A percentile compares a stretch with the other conserved stretches of the same genome.
These are phyloP conservation scores for Argya squamiceps DNA, from an alignment of 2,797 vertebrate species.

Conservation along the genomic window DNA sequence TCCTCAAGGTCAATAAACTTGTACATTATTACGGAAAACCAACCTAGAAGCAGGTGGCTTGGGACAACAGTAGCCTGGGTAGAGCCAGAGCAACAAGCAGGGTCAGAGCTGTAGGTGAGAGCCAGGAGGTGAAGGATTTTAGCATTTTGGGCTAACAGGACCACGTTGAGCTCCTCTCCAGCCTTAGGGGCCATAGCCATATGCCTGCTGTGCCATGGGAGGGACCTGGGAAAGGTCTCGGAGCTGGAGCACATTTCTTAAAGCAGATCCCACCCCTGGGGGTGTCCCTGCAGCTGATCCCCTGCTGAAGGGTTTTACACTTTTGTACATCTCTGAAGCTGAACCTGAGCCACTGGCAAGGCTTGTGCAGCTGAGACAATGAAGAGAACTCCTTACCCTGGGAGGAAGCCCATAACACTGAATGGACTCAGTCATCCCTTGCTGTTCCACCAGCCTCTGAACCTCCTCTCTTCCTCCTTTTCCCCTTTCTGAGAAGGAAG, in stretches of 20 bases:
- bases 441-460: conserved; percentile 34
- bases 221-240: background rate
- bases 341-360: conserved; percentile 56
- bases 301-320: background rate
- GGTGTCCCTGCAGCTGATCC: background rate
- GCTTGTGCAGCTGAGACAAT: conserved; percentile 48
- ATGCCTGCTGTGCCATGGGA: background rate
- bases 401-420: background rate
- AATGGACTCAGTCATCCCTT: background rate
- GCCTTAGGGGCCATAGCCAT: background rate
- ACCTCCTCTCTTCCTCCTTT: conserved; percentile 21
- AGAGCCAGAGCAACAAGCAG: background rate
- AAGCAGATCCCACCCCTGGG: background rate
- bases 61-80: background rate
- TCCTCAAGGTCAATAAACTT: conserved; percentile 20
- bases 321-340: conserved; percentile 31
- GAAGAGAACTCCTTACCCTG: conserved; percentile 26
- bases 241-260: background rate
- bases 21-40: background rate
- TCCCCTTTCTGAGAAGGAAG: conserved; percentile 38
- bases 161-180: background rate
- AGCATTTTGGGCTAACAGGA: background rate
- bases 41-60: background rate
- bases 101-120: background rate
- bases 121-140: background rate